Conservation (phyloP, 2,888 invertebrate species). For the Dorcus hopei region DNA sequence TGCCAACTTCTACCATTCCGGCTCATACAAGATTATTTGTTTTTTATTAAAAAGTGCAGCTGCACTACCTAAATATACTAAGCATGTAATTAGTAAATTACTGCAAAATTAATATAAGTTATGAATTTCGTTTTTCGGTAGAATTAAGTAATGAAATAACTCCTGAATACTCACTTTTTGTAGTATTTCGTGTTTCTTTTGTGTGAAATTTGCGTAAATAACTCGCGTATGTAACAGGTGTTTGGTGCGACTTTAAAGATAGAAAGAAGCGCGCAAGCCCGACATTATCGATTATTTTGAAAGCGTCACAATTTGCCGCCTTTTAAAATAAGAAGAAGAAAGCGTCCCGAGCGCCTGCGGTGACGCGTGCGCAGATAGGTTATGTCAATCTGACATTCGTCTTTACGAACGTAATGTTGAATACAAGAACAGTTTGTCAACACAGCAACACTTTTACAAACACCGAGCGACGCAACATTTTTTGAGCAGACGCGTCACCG, state of each 20-base stretch:
- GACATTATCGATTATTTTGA: conserved; percentile 38
- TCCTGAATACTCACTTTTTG: no score
- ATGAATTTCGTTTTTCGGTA: no score
- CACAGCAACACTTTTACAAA: conserved; percentile 3
- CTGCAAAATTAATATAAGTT: no score
- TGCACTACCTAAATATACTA: no score
- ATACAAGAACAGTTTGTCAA: conserved; percentile 15
- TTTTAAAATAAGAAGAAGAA: conserved; percentile 1
- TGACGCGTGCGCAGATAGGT: conserved; percentile 16
- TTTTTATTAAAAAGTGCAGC: no score
- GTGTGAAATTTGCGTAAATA: background rate
- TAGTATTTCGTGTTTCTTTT: background rate
- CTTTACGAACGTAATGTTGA: conserved; percentile 23
- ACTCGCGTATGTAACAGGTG: conserved; percentile 6
- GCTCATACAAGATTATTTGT: no score
- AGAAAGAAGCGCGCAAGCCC: conserved; percentile 31
- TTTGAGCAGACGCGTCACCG: background rate
- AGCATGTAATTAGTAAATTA: no score
- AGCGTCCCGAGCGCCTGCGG: background rate
- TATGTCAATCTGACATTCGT: conserved; percentile 24
- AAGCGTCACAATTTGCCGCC: conserved; percentile 37
- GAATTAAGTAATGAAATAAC: no score
- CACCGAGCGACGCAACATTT: background rate
- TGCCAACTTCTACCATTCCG: no score
- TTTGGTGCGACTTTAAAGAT: background rate